phyloP scores from a whole-genome alignment of 2,113 vertebrate genomes.

The Delphinus delphis region DNA sequence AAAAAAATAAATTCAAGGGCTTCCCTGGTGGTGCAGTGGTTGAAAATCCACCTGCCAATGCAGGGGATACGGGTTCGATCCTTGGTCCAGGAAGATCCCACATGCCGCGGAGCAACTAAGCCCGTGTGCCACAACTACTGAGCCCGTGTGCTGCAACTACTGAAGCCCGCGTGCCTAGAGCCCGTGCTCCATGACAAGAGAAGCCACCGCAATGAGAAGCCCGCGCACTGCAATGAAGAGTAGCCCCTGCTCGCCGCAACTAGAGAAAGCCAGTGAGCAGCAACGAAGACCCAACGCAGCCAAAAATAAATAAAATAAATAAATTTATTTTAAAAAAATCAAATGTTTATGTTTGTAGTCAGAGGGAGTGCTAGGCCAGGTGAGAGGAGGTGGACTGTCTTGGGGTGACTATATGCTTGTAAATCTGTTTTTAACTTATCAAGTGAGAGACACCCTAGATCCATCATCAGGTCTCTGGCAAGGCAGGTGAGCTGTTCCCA shows the following conservation, averaged over 20 bases:
- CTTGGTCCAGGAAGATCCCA: neutral
- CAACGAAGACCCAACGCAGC: neutral
- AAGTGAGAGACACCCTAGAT: neutral
- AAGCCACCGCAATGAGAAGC: neutral
- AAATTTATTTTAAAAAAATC: neutral
- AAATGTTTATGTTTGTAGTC: neutral
- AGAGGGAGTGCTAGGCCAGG: neutral
- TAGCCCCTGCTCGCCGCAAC: no score
- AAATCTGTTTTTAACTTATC: neutral
- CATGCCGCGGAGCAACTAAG: neutral
- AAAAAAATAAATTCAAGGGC: constrained; percentile 35
- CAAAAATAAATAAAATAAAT: neutral
- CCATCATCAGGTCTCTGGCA: neutral
- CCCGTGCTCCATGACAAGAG: neutral
- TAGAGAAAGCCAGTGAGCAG: neutral
- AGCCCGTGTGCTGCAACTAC: neutral
- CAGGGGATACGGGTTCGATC: neutral
- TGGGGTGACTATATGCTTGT: neutral
- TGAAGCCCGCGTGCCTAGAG: neutral
- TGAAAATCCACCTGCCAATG: no score
- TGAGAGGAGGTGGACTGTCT: neutral
- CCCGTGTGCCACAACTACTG: neutral
- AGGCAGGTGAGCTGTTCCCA: neutral
- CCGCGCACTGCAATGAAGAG: neutral
- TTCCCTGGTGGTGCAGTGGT: neutral